Evolutionary conservation across 2,797 vertebrate species (phyloP).

Genomic region (Moxostoma hubbsi): DNA sequence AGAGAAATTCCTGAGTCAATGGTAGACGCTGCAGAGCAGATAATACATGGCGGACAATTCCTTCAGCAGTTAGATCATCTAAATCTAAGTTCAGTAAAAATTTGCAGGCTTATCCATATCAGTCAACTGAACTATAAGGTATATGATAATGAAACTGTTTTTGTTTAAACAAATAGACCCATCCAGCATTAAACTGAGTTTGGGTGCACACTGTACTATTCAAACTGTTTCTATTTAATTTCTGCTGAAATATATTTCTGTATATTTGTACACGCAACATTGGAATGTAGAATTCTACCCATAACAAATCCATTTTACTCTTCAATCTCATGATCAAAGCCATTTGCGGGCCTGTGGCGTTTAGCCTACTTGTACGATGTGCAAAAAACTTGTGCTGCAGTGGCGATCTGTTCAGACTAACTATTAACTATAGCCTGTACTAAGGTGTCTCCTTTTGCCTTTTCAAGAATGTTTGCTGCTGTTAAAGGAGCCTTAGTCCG

Average conservation of each 20-base stretch:
- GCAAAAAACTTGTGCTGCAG: slow-evolving; percentile 5
- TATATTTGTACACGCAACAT: slow-evolving; percentile 37
- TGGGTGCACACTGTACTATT: slow-evolving; percentile 24
- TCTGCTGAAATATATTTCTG: slow-evolving; percentile 29
- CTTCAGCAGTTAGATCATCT: slow-evolving; percentile 29
- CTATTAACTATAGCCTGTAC: slow-evolving; percentile 18
- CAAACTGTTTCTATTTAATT: slow-evolving; percentile 19
- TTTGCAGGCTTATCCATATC: slow-evolving; percentile 31
- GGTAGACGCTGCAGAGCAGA: neutral
- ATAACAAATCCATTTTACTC: slow-evolving; percentile 41
- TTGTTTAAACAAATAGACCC: neutral
- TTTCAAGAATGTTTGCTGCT: neutral
- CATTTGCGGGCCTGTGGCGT: slow-evolving; percentile 8
- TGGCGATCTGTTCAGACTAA: slow-evolving; percentile 37
- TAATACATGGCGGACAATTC: slow-evolving; percentile 8
- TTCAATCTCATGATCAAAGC: slow-evolving; percentile 41
- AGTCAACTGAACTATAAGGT: slow-evolving; percentile 13
- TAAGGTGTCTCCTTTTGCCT: neutral
- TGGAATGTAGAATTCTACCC: slow-evolving; percentile 40
- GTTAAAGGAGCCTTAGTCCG: slow-evolving; percentile 12
- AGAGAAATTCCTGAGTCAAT: slow-evolving; percentile 14
- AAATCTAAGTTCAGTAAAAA: slow-evolving; percentile 33
- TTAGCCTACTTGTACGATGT: slow-evolving; percentile 42
- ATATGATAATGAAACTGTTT: neutral
- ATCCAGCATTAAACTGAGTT: slow-evolving; percentile 7